Conservation (phyloP, 2,888 invertebrate species). For the Auanema freiburgensis region DNA sequence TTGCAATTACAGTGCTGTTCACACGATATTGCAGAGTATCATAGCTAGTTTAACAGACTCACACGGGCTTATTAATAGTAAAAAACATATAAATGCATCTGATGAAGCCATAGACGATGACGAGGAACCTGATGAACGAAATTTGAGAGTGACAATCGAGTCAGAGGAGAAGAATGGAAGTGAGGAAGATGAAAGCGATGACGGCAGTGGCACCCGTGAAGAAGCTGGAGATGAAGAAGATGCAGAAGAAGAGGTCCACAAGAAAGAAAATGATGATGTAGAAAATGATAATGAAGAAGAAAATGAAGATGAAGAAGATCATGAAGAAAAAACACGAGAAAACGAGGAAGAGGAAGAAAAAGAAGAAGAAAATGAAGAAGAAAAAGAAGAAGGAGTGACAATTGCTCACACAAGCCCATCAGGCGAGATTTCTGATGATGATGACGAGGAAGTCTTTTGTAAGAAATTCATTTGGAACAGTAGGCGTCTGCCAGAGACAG, state of each 20-base stretch:
- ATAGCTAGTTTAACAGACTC: background rate
- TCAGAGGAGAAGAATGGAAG: background rate
- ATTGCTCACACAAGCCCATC: background rate
- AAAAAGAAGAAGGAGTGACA: conserved; percentile 15
- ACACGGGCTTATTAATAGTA: conserved; percentile 1
- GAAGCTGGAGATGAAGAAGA: conserved; percentile 6
- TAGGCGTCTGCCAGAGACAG: conserved; percentile 63
- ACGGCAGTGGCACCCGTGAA: background rate
- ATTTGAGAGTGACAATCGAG: background rate
- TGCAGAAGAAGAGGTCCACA: conserved; percentile 1
- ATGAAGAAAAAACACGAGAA: conserved; percentile 7
- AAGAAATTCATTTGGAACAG: conserved; percentile 63
- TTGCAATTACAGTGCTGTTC: background rate
- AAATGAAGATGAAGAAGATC: conserved; percentile 9
- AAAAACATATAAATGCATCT: background rate
- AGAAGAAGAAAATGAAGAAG: conserved; percentile 7
- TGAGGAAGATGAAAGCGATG: conserved; percentile 2
- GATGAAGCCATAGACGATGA: background rate
- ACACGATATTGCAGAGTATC: background rate
- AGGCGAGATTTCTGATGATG: background rate
- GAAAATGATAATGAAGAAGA: background rate
- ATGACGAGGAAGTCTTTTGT: conserved; percentile 12
- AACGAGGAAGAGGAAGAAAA: background rate
- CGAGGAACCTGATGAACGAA: background rate
- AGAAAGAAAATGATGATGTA: background rate